Evolutionary conservation across 2,888 invertebrate species (phyloP).

Genomic region (Frankliniella intonsa): DNA sequence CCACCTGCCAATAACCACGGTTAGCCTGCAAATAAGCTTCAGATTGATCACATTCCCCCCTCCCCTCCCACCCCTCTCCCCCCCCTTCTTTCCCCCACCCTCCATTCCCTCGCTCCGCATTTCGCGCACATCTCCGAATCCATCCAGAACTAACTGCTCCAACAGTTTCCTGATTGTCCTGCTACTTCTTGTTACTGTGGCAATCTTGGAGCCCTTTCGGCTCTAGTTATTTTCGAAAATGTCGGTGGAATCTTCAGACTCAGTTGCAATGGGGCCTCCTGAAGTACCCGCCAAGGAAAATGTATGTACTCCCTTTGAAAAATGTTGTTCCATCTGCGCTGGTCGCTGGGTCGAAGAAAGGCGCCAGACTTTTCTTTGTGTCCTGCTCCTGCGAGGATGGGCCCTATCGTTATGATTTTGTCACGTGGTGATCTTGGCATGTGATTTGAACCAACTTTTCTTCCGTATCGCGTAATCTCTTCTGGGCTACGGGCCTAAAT

Average conservation of each 20-base stretch:
- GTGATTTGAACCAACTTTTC: not conserved
- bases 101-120: not conserved
- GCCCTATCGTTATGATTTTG: not conserved
- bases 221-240: not conserved
- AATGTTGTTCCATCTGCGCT: not conserved
- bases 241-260: not conserved
- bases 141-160: not conserved
- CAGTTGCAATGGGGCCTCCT: not conserved
- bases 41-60: not conserved
- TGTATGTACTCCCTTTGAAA: not conserved
- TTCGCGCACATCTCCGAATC: constrained; percentile 14
- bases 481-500: not conserved
- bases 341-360: not conserved
- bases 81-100: not conserved
- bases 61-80: not conserved
- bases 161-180: not conserved
- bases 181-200: not conserved
- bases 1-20: not conserved
- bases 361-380: not conserved
- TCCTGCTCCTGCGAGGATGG: not conserved
- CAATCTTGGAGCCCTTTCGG: too few species aligned
- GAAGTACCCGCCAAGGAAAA: not conserved
- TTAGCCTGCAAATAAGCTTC: not conserved
- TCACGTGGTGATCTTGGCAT: not conserved
- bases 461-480: not conserved